These are phyloP conservation scores for Bedellia somnulentella DNA, from an alignment of 2,888 invertebrate species.

Conservation along the genomic window DNA sequence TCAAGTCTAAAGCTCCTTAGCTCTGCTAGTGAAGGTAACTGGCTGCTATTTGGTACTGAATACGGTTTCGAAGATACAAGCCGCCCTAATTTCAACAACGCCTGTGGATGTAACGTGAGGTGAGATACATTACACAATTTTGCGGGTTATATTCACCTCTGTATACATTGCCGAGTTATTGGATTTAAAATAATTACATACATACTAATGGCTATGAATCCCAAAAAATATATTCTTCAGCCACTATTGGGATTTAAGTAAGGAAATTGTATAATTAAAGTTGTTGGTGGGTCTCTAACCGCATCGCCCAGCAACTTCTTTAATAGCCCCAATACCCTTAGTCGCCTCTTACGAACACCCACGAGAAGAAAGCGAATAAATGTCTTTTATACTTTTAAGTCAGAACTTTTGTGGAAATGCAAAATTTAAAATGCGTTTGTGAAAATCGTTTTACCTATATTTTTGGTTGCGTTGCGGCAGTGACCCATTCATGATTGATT, in stretches of 20 bases:
- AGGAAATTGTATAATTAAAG: neutral
- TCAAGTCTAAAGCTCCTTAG: conserved; percentile 31
- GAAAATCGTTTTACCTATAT: no score
- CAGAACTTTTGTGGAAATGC: no score
- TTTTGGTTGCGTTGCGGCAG: no score
- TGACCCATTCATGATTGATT: no score
- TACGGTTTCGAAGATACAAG: conserved; percentile 18
- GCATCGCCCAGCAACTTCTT: no score
- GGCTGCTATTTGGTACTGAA: conserved; percentile 15
- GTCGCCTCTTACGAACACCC: no score
- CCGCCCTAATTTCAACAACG: conserved; percentile 29
- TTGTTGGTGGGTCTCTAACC: no score
- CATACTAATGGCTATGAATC: neutral
- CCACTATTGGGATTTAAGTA: no score
- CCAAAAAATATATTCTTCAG: neutral
- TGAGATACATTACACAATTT: conserved; percentile 1
- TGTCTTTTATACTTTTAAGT: no score
- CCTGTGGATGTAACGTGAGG: conserved; percentile 20
- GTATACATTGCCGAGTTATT: neutral
- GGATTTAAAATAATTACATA: conserved; percentile 3
- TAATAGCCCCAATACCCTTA: no score
- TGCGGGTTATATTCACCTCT: conserved; percentile 8
- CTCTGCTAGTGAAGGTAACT: conserved; percentile 29
- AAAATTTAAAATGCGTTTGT: no score
- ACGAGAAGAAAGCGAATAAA: neutral